phyloP scores from a whole-genome alignment of 2,888 invertebrate genomes.

The Margaritifera margaritifera region DNA sequence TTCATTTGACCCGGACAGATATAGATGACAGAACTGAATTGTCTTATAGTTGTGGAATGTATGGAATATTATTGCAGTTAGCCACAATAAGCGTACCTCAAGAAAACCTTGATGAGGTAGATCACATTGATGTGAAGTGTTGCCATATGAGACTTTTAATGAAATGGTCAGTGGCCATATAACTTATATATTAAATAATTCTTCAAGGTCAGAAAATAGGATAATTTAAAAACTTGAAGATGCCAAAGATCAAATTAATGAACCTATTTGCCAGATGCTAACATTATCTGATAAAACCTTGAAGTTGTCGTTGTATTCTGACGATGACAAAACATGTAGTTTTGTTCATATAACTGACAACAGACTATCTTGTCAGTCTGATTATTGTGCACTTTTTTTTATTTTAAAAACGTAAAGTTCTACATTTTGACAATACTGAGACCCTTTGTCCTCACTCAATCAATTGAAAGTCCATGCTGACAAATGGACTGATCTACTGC shows the following conservation, averaged over 20 bases:
- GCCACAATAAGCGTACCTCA: background rate
- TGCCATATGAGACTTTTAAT: too few relatives aligned
- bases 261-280: background rate
- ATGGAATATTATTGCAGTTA: conserved; percentile 2
- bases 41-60: background rate
- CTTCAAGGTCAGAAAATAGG: conserved; percentile 3
- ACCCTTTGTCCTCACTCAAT: conserved; percentile 3
- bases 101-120: conserved; percentile 1
- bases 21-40: background rate
- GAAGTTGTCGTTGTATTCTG: too few relatives aligned
- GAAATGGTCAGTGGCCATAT: conserved; percentile 1
- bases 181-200: background rate
- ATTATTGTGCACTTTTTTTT: background rate
- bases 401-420: too few relatives aligned
- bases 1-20: conserved; percentile 2
- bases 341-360: background rate
- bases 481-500: background rate
- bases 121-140: conserved; percentile 1
- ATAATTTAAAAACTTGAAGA: background rate
- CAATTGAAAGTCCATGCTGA: background rate
- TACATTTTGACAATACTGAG: background rate
- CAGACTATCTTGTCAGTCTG: background rate
- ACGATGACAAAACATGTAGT: background rate
- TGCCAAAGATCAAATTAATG: background rate
- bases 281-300: too few relatives aligned